Base-by-base conservation (phyloP, 2,888 invertebrate genomes). In the Trisateles emortualis region DNA sequence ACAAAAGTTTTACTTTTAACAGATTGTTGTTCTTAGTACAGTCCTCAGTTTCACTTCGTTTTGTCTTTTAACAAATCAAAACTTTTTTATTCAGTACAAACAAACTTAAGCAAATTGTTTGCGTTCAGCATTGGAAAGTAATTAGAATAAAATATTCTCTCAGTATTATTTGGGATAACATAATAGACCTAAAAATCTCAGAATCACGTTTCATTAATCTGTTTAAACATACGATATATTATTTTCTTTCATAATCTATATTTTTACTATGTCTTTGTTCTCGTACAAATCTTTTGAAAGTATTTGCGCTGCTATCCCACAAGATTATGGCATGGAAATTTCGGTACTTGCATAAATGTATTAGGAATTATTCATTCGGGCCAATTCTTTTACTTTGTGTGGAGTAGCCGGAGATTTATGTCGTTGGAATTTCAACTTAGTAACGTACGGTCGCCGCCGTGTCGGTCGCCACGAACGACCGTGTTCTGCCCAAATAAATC, bases 331-430 rank as follows among this genome's bases (percentile, higher is more conserved):
- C 53, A 76, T 68, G 72, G 67, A 69, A 75, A 76, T 72, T 69
- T 69, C 68, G 68, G 64, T 61, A 66, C 66, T 73, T 74, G 75
- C 72, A 72, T 76, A 78, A 79, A 82, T 79, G 72, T 81, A 82
- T 78, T 76, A 64, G 64, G 79, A 85, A 84, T 85, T 80, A 86
- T 87, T 86, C 79, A 86, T 83, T 78, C 71, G 70, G 66, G 73
- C 73, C 76, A 76, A 83, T 84, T 83, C 79, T 74, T 80, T 79
- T 78, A 75, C 78, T 76, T 79, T 74, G 72, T 73, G 72, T 71
- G 82, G 78, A 80, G 78, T 80, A 76, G 79, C 73, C 67, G 76
- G 65, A 85, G 84, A 88, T 88, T 87, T 87, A 88, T 85, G 83
- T 78, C 76, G 71, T 77, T 78, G 66, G 78, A 85, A 87, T 78